Evolutionary conservation across 1,140 invertebrate species (phyloP).

Genomic region (Drosophila miranda): DNA sequence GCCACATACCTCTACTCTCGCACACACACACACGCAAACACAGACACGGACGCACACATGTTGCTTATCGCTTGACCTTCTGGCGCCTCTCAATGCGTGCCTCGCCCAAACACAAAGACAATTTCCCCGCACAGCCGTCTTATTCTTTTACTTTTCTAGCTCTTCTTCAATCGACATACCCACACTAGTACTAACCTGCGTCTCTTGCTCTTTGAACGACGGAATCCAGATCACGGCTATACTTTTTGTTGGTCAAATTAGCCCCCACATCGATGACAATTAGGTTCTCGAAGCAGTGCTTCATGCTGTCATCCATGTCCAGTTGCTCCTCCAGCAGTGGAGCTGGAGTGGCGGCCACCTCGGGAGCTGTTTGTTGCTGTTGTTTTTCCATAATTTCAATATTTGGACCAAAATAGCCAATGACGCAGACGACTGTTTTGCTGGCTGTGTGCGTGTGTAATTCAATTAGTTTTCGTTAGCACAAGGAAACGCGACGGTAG

Average conservation of each 20-base stretch:
- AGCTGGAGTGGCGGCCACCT: slow-evolving; percentile 33
- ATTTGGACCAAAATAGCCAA: slow-evolving; percentile 71
- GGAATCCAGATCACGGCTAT: slow-evolving; percentile 94
- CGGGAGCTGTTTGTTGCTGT: slow-evolving; percentile 48
- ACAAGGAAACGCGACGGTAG: slow-evolving; percentile 62
- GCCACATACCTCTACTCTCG: slow-evolving; percentile 5
- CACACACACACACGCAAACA: slow-evolving; percentile 18
- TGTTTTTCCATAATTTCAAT: slow-evolving; percentile 61
- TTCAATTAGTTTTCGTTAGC: slow-evolving; percentile 61
- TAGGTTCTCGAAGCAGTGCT: slow-evolving; percentile 90
- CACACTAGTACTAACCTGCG: slow-evolving; percentile 86
- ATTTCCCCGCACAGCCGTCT: slow-evolving; percentile 15
- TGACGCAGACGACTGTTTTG: slow-evolving; percentile 62
- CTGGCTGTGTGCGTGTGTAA: slow-evolving; percentile 66
- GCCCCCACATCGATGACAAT: slow-evolving; percentile 96
- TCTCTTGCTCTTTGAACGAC: slow-evolving; percentile 96
- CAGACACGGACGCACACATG: slow-evolving; percentile 30
- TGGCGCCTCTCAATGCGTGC: slow-evolving; percentile 33
- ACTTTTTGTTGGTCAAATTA: slow-evolving; percentile 98
- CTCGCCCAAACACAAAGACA: slow-evolving; percentile 54
- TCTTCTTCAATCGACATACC: slow-evolving; percentile 33
- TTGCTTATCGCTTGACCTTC: slow-evolving; percentile 58
- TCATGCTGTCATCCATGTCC: slow-evolving; percentile 71
- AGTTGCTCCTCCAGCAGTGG: slow-evolving; percentile 59
- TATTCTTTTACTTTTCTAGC: slow-evolving; percentile 31